Evolutionary conservation across 2,797 vertebrate genomes (phyloP).

Genomic region (Mormyrops boulengeri): DNA sequence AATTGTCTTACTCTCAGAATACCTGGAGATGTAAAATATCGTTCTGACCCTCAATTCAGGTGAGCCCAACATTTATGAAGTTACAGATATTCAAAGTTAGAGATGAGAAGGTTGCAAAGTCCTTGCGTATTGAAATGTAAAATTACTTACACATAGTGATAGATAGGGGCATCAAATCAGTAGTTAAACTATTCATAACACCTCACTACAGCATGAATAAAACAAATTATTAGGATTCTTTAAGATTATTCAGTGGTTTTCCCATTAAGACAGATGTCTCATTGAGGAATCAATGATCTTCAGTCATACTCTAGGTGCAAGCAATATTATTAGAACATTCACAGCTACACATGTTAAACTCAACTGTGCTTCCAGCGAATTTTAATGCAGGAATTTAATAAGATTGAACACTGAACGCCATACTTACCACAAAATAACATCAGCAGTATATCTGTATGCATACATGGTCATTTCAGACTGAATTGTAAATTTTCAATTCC

Average conservation of each 20-base stretch:
- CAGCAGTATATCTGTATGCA: not conserved
- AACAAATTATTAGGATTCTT: not conserved
- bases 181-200: not conserved
- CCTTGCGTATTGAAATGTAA: not conserved
- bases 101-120: not conserved
- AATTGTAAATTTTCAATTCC: not conserved
- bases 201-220: not conserved
- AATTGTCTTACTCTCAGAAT: not conserved
- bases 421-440: not conserved
- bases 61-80: not conserved
- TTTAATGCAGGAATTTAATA: not conserved
- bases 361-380: not conserved
- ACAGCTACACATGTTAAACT: not conserved
- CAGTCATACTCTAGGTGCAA: not conserved
- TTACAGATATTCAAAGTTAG: not conserved
- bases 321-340: not conserved
- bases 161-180: not conserved
- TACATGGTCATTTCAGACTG: not conserved
- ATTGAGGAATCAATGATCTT: not conserved
- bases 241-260: not conserved
- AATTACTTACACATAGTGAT: not conserved
- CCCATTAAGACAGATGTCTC: not conserved
- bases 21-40: not conserved
- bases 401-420: not conserved
- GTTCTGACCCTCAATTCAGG: not conserved